These are phyloP conservation scores for Drosophila helvetica DNA, from an alignment of 2,888 invertebrate species.

Conservation along the genomic window DNA sequence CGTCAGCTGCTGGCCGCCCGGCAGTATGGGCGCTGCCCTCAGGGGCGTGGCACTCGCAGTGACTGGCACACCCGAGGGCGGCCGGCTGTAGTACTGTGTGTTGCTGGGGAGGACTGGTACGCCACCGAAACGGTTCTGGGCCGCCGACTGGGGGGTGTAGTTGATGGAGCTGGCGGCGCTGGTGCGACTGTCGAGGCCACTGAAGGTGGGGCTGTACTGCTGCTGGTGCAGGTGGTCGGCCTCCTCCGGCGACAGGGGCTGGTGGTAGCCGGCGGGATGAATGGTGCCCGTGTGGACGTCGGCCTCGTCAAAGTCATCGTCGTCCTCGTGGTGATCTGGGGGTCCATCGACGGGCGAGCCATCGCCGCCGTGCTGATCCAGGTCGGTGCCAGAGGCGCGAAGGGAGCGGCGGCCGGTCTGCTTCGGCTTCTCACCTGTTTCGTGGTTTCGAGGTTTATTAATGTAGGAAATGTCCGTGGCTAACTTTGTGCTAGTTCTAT, in stretches of 20 bases:
- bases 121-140: slow-evolving; percentile 82
- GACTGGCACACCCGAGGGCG: slow-evolving; percentile 68
- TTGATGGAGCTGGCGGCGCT: slow-evolving; percentile 81
- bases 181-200: slow-evolving; percentile 82
- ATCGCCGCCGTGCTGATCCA: slow-evolving; percentile 65
- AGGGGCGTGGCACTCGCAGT: slow-evolving; percentile 52
- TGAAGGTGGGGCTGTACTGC: slow-evolving; percentile 84
- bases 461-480: slow-evolving; percentile 87
- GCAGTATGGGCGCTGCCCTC: slow-evolving; percentile 62
- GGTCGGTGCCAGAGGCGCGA: slow-evolving; percentile 83
- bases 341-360: slow-evolving; percentile 50
- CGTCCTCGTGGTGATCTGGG: slow-evolving; percentile 52
- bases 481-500: slow-evolving; percentile 86
- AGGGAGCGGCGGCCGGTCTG: slow-evolving; percentile 86
- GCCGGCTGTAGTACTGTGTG: slow-evolving; percentile 79
- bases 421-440: slow-evolving; percentile 85
- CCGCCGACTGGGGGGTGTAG: slow-evolving; percentile 74
- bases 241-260: slow-evolving; percentile 76
- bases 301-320: slow-evolving; percentile 67
- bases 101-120: slow-evolving; percentile 82
- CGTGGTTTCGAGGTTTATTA: slow-evolving; percentile 76
- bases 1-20: slow-evolving; percentile 62
- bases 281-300: slow-evolving; percentile 64
- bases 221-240: slow-evolving; percentile 72
- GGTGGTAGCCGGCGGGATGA: slow-evolving; percentile 76